Conservation (phyloP, 2,888 invertebrate genomes). For the Polydesmus complanatus region DNA sequence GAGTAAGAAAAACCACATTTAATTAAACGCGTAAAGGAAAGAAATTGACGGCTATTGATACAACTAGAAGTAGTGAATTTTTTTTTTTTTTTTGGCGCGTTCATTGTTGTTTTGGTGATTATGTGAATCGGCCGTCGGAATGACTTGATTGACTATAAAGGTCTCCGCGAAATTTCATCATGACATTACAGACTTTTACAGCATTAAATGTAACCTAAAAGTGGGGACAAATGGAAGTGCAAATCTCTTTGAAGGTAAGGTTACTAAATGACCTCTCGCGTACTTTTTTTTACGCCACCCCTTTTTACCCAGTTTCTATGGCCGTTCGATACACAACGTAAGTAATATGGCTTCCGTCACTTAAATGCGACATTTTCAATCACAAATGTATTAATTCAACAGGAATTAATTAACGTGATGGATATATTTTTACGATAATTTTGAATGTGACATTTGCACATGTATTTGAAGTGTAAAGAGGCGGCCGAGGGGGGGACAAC, state of each 20-base stretch:
- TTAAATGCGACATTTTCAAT: too few species aligned
- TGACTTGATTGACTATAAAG: not conserved
- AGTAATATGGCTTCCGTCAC: not conserved
- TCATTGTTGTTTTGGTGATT: conserved; percentile 19
- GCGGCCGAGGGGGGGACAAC: too few species aligned
- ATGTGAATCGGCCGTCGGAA: not conserved
- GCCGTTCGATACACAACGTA: too few species aligned
- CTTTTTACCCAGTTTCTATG: not conserved
- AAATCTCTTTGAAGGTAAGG: not conserved
- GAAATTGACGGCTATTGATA: not conserved
- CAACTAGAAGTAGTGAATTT: not conserved
- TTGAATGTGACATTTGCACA: too few species aligned
- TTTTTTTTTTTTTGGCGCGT: conserved; percentile 19
- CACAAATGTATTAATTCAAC: too few species aligned
- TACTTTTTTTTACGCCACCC: not conserved
- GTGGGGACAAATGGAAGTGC: not conserved
- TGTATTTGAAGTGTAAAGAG: too few species aligned
- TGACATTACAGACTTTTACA: not conserved
- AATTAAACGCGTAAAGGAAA: not conserved
- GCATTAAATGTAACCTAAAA: not conserved
- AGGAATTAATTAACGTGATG: too few species aligned
- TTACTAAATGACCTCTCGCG: not conserved
- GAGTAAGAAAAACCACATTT: not conserved
- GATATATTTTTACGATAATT: too few species aligned
- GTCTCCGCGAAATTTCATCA: not conserved